Evolutionary conservation across 2,797 vertebrate genomes (phyloP).

Genomic region (Pantherophis vulpinus): DNA sequence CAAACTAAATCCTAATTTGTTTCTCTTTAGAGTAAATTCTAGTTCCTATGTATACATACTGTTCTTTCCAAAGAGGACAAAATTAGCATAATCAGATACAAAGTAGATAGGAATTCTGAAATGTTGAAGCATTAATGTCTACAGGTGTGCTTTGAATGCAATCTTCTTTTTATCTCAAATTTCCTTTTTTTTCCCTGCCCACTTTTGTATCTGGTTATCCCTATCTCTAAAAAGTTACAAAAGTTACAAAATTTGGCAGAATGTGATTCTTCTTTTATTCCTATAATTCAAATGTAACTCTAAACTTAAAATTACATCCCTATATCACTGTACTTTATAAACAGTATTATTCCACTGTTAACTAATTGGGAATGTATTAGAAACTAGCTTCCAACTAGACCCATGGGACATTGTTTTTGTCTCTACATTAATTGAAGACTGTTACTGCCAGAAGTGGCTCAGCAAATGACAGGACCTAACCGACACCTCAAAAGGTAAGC

Average conservation of each 20-base stretch:
- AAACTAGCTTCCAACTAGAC: not conserved
- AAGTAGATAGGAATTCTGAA: not conserved
- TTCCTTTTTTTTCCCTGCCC: not conserved
- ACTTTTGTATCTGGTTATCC: not conserved
- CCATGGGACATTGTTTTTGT: not conserved
- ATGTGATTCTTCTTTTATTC: not conserved
- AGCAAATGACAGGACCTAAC: not conserved
- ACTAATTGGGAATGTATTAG: conserved; percentile 1
- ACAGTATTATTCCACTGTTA: not conserved
- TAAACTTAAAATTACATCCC: not conserved
- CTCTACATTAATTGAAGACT: conserved; percentile 1
- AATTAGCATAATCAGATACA: not conserved
- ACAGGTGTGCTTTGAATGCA: not conserved
- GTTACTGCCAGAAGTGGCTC: not conserved
- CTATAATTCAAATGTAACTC: not conserved
- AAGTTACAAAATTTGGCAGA: not conserved
- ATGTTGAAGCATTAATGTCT: not conserved
- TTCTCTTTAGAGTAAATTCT: not conserved
- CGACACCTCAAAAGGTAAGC: not conserved
- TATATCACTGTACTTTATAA: not conserved
- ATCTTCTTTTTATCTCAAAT: not conserved
- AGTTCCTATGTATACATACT: not conserved
- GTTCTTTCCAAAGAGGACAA: not conserved
- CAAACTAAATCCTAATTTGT: not conserved
- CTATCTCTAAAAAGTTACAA: not conserved